Evolutionary conservation across 1,140 invertebrate genomes (phyloP), one percentile per base, ranked within the genome.

Genomic region (Drosophila pseudoananassae): DNA sequence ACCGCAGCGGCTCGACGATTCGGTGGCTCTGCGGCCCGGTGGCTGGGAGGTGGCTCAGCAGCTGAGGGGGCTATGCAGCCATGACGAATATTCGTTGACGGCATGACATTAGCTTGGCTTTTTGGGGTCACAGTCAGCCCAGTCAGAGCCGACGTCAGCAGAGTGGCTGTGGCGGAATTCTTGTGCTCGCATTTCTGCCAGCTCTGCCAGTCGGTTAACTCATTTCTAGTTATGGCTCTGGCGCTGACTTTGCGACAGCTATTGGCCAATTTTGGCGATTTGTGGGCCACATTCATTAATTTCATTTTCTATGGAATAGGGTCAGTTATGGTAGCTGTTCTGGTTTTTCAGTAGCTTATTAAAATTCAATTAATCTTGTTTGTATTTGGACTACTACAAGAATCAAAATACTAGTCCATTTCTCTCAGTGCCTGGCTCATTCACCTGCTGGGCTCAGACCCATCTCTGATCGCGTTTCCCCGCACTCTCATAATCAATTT

Each of bases 81-180:
- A 85, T 85, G 82, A 85, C 82, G 82, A 88, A 76, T 88, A 85
- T 82, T 88, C 65, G 83, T 87, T 60, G 77, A 80, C 81, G 77
- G 77, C 78, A 87, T 88, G 82, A 82, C 75, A 85, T 82, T 85
- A 85, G 73, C 83, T 87, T 78, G 70, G 74, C 78, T 76, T 85
- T 85, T 85, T 85, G 82, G 82, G 82, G 82, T 85, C 81, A 85
- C 69, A 81, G 78, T 77, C 68, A 69, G 63, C 31, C 8, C 31
- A 31, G 33, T 27, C 33, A 12, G 33, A 36, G 65, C 75, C 61
- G 60, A 80, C 69, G 81, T 73, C 63, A 85, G 82, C 40, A 43
- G 40, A 15, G 15, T 17, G n/a, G n/a, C 40, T 43, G 14, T 17
- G 40, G n/a, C 76, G 66, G 61, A 84, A 85, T 85, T 85, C 81